Evolutionary conservation across 1,140 invertebrate genomes (phyloP), one percentile per base, ranked within the genome.

Genomic region (Anastatus disparis): DNA sequence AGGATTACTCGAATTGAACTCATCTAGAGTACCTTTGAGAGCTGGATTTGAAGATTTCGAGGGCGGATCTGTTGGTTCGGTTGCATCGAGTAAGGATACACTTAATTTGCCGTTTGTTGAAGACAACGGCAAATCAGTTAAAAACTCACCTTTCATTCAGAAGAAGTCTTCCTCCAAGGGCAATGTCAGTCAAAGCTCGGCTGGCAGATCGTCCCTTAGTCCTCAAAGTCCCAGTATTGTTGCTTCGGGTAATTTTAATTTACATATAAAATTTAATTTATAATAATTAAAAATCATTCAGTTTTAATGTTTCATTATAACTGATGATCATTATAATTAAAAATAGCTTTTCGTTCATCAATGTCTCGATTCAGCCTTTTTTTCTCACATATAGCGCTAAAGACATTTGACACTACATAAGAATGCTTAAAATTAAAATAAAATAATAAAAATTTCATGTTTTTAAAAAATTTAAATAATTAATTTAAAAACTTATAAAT

Each of bases 31-130:
- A 15, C 84, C 85, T 2, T 58, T 84, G 6, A 84, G 82, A 58
- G 84, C 84, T 10, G 82, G 79, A 13, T 85, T 85, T 64, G 84
- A 86, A 27, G 85, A 86, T 50, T 85, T 86, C 52, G 85, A 85
- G 29, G 84, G 81, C 20, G 79, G 81, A 1, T 78, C 77, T 8
- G 80, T 74, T 13, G 77, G 76, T n/a, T 85, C 85, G 17, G 64
- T 83, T 0, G 77, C 74, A 20, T 85, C 84, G 0, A 84, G 81
- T 48, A 84, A 84, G 46, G 83, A 84, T 64, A 82, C 80, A 0
- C 69, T 85, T 1, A 81, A 86, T 52, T 70, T 84, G 42, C 85
- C 83, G 6, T 85, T 81, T 52, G 83, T 78, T 40, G 85, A 85
- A 69, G 84, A 84, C 31, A 82, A 79, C 53, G 62, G 82, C 0